A percentile compares a stretch with the other conserved stretches of the same genome.
Evolutionary conservation across 1,140 invertebrate genomes (phyloP).

Genomic region (Oryctes rhinoceros): DNA sequence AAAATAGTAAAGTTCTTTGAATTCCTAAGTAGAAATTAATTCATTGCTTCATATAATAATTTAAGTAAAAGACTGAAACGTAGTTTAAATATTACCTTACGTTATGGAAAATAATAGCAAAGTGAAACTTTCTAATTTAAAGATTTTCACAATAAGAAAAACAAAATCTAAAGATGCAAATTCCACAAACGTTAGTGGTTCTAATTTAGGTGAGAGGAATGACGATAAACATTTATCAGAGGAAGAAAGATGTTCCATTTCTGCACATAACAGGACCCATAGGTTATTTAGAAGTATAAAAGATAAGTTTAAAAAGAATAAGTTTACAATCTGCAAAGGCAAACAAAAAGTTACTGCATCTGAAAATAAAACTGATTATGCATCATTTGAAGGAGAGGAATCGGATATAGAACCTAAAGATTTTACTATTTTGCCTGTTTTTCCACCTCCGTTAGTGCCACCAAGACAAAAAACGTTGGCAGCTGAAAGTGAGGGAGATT

Average conservation of each 20-base stretch:
- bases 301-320: slow-evolving; percentile 32
- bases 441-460: slow-evolving; percentile 34
- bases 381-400: slow-evolving; percentile 19
- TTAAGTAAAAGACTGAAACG: background rate
- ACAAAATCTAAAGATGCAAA: slow-evolving; percentile 24
- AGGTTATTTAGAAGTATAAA: slow-evolving; percentile 37
- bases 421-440: background rate
- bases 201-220: slow-evolving; percentile 21
- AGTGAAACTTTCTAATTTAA: slow-evolving; percentile 25
- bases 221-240: slow-evolving; percentile 26
- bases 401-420: slow-evolving; percentile 11
- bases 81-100: background rate
- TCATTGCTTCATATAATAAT: background rate
- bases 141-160: slow-evolving; percentile 22
- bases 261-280: slow-evolving; percentile 21
- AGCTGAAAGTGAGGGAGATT: background rate
- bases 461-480: background rate
- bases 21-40: background rate
- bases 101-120: slow-evolving; percentile 5
- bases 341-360: slow-evolving; percentile 39
- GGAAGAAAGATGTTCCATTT: slow-evolving; percentile 29
- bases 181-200: slow-evolving; percentile 13
- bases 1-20: background rate
- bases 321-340: slow-evolving; percentile 33
- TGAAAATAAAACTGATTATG: slow-evolving; percentile 25